A percentile compares a stretch with the other conserved stretches of the same genome.
These are phyloP conservation scores for Pseudococcus jackbeardsleyi DNA, from an alignment of 2,888 invertebrate species.

Conservation along the genomic window DNA sequence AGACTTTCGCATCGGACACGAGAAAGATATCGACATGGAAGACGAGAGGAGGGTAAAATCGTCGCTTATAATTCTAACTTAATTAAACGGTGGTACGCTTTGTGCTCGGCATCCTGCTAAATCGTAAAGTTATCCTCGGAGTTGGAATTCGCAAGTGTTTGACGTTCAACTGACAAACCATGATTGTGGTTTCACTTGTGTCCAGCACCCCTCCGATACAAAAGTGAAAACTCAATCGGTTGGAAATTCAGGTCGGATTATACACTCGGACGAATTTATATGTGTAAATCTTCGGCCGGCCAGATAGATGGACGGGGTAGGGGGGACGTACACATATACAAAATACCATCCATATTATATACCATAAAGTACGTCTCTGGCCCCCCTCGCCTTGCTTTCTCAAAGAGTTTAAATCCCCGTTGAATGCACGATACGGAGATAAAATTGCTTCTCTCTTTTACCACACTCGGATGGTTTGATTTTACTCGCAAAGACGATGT, in stretches of 20 bases:
- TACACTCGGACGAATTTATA: constrained; percentile 58
- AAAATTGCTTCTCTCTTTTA: constrained; percentile 41
- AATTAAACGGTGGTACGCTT: constrained; percentile 58
- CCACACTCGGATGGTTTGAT: neutral
- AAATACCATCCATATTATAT: constrained; percentile 36
- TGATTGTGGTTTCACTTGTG: constrained; percentile 58
- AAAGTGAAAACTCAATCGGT: constrained; percentile 60
- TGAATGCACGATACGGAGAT: constrained; percentile 15
- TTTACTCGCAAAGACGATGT: neutral
- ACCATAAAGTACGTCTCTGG: neutral
- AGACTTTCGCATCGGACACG: neutral
- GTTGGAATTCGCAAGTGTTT: constrained; percentile 58
- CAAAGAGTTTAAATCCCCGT: constrained; percentile 42
- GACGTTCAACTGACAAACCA: constrained; percentile 52
- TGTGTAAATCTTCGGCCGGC: constrained; percentile 36
- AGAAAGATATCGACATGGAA: neutral
- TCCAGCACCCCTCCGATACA: constrained; percentile 7
- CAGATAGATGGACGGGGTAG: neutral
- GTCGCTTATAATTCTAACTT: constrained; percentile 57
- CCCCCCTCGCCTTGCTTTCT: neutral
- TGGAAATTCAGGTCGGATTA: constrained; percentile 62
- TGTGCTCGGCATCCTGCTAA: neutral
- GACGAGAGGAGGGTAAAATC: neutral
- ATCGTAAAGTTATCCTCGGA: neutral
- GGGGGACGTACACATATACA: neutral